Conservation (phyloP, 1,140 invertebrate genomes). For the Eupeodes corollae region DNA sequence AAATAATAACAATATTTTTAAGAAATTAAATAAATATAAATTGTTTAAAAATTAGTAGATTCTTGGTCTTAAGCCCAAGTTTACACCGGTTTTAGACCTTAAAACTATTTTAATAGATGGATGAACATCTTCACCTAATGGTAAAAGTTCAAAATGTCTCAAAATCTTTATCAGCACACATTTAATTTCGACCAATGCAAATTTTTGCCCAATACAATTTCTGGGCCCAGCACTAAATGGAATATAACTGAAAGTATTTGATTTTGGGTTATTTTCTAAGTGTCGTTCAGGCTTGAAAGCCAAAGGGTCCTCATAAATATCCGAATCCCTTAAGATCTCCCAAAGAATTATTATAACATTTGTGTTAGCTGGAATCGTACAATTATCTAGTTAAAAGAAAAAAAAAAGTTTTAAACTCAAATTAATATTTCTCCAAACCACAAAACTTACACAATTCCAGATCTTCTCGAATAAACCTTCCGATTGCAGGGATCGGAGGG, state of each 20-base stretch:
- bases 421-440: neutral
- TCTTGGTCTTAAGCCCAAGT: slow-evolving; percentile 15
- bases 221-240: slow-evolving; percentile 64
- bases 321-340: slow-evolving; percentile 20
- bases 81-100: slow-evolving; percentile 19
- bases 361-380: slow-evolving; percentile 29
- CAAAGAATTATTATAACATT: slow-evolving; percentile 37
- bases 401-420: neutral
- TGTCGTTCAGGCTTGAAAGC: slow-evolving; percentile 50
- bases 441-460: slow-evolving; percentile 24
- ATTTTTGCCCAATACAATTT: slow-evolving; percentile 56
- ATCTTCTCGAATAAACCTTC: slow-evolving; percentile 41
- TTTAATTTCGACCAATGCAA: slow-evolving; percentile 36
- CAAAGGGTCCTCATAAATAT: slow-evolving; percentile 15
- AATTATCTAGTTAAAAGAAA: neutral
- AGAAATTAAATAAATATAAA: no score
- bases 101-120: slow-evolving; percentile 26
- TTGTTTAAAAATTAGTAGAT: no score
- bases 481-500: slow-evolving; percentile 49
- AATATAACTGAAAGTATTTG: slow-evolving; percentile 34
- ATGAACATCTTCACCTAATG: slow-evolving; percentile 16
- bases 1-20: no score
- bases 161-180: slow-evolving; percentile 30
- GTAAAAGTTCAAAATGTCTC: slow-evolving; percentile 22
- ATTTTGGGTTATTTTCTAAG: neutral